A percentile compares a stretch with the other conserved stretches of the same genome.
Conservation (phyloP, 1,140 invertebrate species). For the Pseudomyrmex dendroicus region DNA sequence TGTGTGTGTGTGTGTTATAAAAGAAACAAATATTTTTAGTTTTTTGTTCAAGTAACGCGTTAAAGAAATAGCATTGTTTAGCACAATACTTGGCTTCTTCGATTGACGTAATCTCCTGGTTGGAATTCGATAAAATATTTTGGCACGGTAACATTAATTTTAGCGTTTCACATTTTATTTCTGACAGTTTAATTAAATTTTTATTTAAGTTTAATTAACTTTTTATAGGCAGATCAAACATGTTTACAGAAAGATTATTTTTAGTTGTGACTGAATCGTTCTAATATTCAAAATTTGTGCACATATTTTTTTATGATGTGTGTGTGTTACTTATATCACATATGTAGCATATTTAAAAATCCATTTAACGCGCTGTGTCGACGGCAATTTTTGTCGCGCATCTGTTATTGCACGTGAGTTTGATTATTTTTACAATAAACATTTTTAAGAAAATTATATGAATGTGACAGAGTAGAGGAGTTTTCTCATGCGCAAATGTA, state of each 20-base stretch:
- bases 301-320: not conserved
- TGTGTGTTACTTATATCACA: constrained; percentile 3
- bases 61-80: not conserved
- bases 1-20: too few relatives aligned
- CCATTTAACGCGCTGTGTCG: not conserved
- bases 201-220: constrained; percentile 43
- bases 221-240: not conserved
- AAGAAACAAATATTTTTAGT: not conserved
- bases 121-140: constrained; percentile 1
- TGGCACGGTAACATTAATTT: constrained; percentile 15
- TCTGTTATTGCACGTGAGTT: constrained; percentile 28
- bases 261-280: constrained; percentile 6
- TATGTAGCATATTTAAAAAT: constrained; percentile 15
- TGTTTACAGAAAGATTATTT: constrained; percentile 1
- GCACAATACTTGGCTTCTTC: not conserved
- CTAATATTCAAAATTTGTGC: constrained; percentile 33
- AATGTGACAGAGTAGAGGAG: not conserved
- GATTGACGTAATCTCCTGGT: not conserved
- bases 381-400: too few relatives aligned
- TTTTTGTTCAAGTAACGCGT: not conserved
- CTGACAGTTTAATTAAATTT: constrained; percentile 39
- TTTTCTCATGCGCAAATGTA: not conserved
- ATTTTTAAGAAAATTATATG: not conserved
- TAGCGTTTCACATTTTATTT: constrained; percentile 39
- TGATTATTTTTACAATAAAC: constrained; percentile 35